These are phyloP conservation scores for Phymanthus crucifer DNA, from an alignment of 92 coral and sea anemone species.

Conservation along the genomic window DNA sequence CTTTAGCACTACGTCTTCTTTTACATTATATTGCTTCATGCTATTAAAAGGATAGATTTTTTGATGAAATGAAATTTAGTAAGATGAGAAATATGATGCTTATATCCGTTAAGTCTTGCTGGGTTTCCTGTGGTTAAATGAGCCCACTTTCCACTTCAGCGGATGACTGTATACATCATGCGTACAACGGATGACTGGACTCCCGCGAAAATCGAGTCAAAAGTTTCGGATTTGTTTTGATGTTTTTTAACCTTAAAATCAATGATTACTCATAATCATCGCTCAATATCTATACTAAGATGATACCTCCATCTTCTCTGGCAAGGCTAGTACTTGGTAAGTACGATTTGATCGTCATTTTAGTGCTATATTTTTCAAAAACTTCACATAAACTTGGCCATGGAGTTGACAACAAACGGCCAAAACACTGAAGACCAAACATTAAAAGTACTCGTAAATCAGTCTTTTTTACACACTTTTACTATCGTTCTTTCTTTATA, in stretches of 20 bases:
- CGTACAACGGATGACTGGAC: not conserved
- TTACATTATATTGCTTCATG: too few relatives aligned
- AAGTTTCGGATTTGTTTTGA: not conserved
- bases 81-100: too few relatives aligned
- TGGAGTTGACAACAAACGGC: not conserved
- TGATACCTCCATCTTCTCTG: conserved; percentile 32
- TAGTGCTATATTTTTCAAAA: not conserved
- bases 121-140: not conserved
- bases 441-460: not conserved
- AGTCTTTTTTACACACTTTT: not conserved
- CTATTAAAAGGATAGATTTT: too few relatives aligned
- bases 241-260: conserved; percentile 5
- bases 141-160: not conserved
- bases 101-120: not conserved
- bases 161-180: not conserved
- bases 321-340: conserved; percentile 67
- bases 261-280: not conserved
- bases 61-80: too few relatives aligned
- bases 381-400: not conserved
- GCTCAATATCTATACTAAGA: not conserved
- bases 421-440: conserved; percentile 5
- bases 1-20: too few relatives aligned
- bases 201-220: conserved; percentile 1
- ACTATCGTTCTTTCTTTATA: not conserved
- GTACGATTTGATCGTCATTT: conserved; percentile 7